Evolutionary conservation across 2,888 invertebrate species (phyloP), one percentile per base, ranked within the genome.

Genomic region (Cryptus viduatorius): DNA sequence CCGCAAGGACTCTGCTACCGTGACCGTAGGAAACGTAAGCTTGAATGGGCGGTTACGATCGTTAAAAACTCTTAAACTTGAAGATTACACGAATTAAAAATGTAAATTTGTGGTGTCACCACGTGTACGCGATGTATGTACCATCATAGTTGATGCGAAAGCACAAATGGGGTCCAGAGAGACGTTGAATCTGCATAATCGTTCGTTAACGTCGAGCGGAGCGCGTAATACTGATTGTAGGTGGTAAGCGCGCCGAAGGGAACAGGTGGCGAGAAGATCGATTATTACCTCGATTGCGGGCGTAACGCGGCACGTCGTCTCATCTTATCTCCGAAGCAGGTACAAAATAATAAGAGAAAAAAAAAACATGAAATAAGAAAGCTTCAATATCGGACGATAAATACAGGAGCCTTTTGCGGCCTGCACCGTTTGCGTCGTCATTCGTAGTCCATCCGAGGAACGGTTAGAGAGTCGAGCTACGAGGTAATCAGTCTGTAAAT

Each of bases 31-130:
- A 83, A 59, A 50, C 48, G 14, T 16, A 29, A 82, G 69, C 64
- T 37, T 72, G 44, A 29, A 65, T 68, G 87, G 83, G 84, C 84
- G 14, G 87, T 87, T 77, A 77, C 82, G 85, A 86, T 86, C 86
- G 86, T 88, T 87, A 84, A 87, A 88, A 87, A 82, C 76, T 80
- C 76, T 91, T 90, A 89, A 91, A 89, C 89, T 87, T 86, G 85
- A 90, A 90, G 91, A 93, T 93, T 91, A 91, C 90, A 91, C 87
- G 92, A 91, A 91, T 92, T 89, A 89, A 89, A 86, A 87, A 93
- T 93, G 92, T 89, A 91, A 93, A 93, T 93, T 82, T 90, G 86
- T 87, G 79, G 89, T 93, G 93, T 93, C 93, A 92, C 91, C 92
- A 89, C 89, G 88, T 84, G 84, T 84, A 81, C 79, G 67, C 69